A percentile compares a stretch with the other conserved stretches of the same genome.
Conservation (phyloP, 2,797 vertebrate species). For the Pseudochirops cupreus region DNA sequence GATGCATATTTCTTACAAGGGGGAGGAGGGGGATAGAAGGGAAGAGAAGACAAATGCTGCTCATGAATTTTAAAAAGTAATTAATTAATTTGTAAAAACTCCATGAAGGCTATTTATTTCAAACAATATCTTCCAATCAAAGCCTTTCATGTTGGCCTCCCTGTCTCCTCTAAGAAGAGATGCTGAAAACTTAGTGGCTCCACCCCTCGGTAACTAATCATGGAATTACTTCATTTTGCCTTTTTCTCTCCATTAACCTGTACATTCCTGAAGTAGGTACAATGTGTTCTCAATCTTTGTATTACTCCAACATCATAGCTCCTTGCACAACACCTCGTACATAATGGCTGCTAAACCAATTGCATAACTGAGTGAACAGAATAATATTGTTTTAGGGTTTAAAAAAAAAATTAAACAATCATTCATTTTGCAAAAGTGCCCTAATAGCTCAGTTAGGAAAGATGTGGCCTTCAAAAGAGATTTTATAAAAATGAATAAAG, state of each 20-base stretch:
- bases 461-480: not conserved
- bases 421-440: not conserved
- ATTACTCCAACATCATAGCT: not conserved
- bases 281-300: not conserved
- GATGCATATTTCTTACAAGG: not conserved
- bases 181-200: not conserved
- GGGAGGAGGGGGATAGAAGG: too few species aligned
- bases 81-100: not conserved
- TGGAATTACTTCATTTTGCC: not conserved
- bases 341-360: not conserved
- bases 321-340: not conserved
- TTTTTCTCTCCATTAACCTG: not conserved
- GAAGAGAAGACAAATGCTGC: not conserved
- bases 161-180: not conserved
- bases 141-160: not conserved
- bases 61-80: not conserved
- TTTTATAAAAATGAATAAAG: slow-evolving; percentile 20
- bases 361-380: slow-evolving; percentile 11
- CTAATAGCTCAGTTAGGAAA: not conserved
- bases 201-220: not conserved
- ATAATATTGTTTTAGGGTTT: not conserved
- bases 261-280: not conserved
- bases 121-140: not conserved
- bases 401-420: too few species aligned
- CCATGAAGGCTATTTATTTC: not conserved